Conservation (phyloP, 2,888 invertebrate species). For the Arctia plantaginis region DNA sequence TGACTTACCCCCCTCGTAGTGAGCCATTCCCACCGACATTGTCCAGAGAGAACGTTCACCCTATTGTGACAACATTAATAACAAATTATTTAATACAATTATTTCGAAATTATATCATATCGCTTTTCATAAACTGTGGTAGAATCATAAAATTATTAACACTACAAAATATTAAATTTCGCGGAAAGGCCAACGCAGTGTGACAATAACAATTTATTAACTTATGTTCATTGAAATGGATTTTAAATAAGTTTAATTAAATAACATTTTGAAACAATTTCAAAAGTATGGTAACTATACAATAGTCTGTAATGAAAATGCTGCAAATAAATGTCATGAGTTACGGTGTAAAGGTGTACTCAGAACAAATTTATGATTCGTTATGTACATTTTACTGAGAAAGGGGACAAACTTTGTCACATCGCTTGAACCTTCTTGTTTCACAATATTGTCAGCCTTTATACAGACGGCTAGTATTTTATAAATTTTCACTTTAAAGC, state of each 20-base stretch:
- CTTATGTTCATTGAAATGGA: constrained; percentile 35
- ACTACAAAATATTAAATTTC: not conserved
- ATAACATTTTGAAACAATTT: constrained; percentile 37
- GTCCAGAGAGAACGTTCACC: not conserved
- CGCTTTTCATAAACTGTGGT: not conserved
- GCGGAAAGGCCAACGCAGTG: not conserved
- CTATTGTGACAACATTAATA: not conserved
- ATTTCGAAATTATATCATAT: constrained; percentile 1
- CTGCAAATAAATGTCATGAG: constrained; percentile 40
- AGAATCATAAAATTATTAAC: not conserved
- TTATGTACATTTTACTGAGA: not conserved
- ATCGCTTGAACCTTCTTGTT: not conserved
- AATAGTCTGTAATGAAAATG: constrained; percentile 47
- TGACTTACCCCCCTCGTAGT: not conserved
- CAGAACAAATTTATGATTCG: constrained; percentile 13
- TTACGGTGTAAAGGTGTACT: constrained; percentile 17
- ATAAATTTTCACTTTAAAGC: not conserved
- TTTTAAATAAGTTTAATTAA: constrained; percentile 44
- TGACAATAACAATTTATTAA: constrained; percentile 9
- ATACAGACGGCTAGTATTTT: not conserved
- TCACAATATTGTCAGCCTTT: not conserved
- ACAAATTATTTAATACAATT: not conserved
- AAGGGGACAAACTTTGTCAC: not conserved
- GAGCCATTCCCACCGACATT: not conserved
- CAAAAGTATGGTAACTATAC: constrained; percentile 23